A percentile compares a stretch with the other conserved stretches of the same genome.
These are phyloP conservation scores for Actenoides lindsayi DNA, from an alignment of 2,113 vertebrate genomes.

Conservation along the genomic window DNA sequence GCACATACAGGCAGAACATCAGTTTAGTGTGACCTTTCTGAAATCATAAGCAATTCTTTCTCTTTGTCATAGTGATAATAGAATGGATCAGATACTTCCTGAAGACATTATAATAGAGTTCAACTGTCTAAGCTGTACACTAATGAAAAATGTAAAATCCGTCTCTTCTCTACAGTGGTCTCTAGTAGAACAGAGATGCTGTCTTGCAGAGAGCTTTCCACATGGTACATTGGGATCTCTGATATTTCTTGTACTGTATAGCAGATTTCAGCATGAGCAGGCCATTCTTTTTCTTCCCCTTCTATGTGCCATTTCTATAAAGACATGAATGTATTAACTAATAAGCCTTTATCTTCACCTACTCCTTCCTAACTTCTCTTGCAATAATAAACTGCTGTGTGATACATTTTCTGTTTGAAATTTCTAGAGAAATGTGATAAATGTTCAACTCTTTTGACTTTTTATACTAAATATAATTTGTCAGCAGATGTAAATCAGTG, in stretches of 20 bases:
- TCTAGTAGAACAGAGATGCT: constrained; percentile 51
- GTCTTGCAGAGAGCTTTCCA: constrained; percentile 57
- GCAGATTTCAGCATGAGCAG: not conserved
- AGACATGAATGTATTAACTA: constrained; percentile 1
- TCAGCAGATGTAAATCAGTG: not conserved
- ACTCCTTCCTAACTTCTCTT: not conserved
- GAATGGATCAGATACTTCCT: constrained; percentile 79
- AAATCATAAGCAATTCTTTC: constrained; percentile 79
- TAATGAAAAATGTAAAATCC: constrained; percentile 82
- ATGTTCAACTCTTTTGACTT: not conserved
- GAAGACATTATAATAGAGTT: constrained; percentile 81
- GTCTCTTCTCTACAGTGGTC: constrained; percentile 40
- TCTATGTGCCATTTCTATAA: not conserved
- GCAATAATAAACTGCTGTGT: not conserved
- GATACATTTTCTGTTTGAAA: not conserved
- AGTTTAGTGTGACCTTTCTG: constrained; percentile 79
- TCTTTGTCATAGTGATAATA: constrained; percentile 79
- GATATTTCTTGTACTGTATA: constrained; percentile 65
- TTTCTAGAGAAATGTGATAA: not conserved
- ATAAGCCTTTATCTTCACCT: not conserved
- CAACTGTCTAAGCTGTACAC: constrained; percentile 76
- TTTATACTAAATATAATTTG: not conserved
- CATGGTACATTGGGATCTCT: constrained; percentile 15
- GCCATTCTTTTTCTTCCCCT: not conserved
- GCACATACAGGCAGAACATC: constrained; percentile 68